Evolutionary conservation across 2,113 vertebrate genomes (phyloP), one percentile per base, ranked within the genome.

Genomic region (Hemichromis elongatus): DNA sequence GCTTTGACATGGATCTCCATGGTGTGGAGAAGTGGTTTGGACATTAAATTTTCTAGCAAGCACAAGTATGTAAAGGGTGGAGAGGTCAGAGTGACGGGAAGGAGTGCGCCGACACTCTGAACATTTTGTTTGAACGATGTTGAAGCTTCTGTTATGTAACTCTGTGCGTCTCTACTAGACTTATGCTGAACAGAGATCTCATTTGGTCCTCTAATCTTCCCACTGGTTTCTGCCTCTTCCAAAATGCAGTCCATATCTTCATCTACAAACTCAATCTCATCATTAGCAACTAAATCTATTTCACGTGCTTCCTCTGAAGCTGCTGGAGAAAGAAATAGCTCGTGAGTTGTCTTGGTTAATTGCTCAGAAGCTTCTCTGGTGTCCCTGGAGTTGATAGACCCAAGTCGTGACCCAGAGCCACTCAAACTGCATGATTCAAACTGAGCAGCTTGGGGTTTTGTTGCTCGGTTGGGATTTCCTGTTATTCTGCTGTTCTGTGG

Each of bases 1-100:
- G 98, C 97, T 93, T 98, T 99, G 56, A 98, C 86, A 84, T 94
- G 92, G 66, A 98, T 94, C 85, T 92, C 86, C 37, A 52, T 94
- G 90, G 94, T 19, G n/a, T 80, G 88, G 28, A 88, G 61, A 35
- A 89, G 91, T 47, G 95, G 94, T 91, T 86, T 88, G 77, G 86
- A 68, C 26, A 66, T 91, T 26, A 45, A 19, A 16, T 91, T 66
- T 57, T 96, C 95, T 4, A 99, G 83, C 54, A 96, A 55, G 80
- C 94, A 95, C 87, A 98, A 92, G 87, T 98, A 98, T 14, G 92
- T 96, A 90, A 98, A 97, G 2, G 97, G 96, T 45, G 92, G 92
- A n/a, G 93, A 95, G 92, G 94, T 89, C 16, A 97, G 77, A 24
- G 82, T 89, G 47, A 93, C 33, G 52, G 81, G 30, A n/a, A 28